Evolutionary conservation across 2,113 vertebrate genomes (phyloP), one percentile per base, ranked within the genome.

Genomic region (Spilogale gracilis): DNA sequence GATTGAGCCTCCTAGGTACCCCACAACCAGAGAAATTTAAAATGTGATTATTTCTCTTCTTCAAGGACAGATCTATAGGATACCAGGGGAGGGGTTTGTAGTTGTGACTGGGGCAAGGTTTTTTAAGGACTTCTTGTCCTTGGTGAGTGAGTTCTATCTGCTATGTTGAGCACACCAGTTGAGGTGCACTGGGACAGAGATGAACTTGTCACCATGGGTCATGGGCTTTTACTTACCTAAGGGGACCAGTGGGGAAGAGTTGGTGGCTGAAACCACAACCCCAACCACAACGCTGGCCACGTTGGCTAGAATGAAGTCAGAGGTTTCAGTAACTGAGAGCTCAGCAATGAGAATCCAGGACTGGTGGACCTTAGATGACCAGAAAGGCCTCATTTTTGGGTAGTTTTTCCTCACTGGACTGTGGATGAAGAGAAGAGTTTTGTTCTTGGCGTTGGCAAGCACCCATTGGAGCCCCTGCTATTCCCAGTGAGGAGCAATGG

Each of bases 71-170:
- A 13, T 25, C 7, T 25, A 17, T 5, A 32, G 76, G 58, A 23
- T 3, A 4, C 18, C n/a, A 23, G 25, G 18, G 5, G 17, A 21
- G 8, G 25, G 30, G 3, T 2, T 2, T 1, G 25, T 0, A 6
- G 79, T 12, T 1, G 10, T 60, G 80, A n/a, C 43, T 2, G 1
- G 43, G 48, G 6, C 3, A 14, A 32, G 45, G 27, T 38, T 20
- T 52, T 80, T 45, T 5, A 54, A 61, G 20, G 78, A 30, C 63
- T 63, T 74, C 67, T 79, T 69, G 13, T 21, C 79, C 25, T 61
- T 56, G 3, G 18, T 25, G 6, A 61, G 27, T 32, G 81, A 91
- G 56, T 48, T 48, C 11, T 12, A 4, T 30, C 38, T 56, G 27
- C n/a, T 38, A 5, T 2, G 10, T 27, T 0, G 4, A 63, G 32